Percentiles rank a stretch among this genome's conserved stretches.
phyloP scores from a whole-genome alignment of 2,888 invertebrate species.

The Drosophila incognita region DNA sequence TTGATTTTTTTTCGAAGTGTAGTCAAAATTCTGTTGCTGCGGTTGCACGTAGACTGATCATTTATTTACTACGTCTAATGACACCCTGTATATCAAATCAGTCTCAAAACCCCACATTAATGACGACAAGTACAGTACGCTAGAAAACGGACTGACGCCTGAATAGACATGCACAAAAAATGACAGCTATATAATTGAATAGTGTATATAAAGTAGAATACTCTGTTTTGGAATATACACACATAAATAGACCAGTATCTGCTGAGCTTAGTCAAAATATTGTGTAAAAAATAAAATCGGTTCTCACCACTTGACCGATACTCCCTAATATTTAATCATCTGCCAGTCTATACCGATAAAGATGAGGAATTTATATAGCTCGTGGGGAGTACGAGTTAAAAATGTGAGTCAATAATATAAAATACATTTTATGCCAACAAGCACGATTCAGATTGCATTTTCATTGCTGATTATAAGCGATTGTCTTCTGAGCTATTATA shows the following conservation, averaged over 20 bases:
- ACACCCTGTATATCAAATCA: background rate
- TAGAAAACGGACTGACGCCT: background rate
- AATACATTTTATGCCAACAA: background rate
- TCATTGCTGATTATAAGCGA: background rate
- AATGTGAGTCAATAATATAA: background rate
- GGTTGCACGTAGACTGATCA: constrained; percentile 18
- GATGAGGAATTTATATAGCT: background rate
- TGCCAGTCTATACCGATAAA: background rate
- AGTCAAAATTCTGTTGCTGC: background rate
- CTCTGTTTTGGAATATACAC: background rate
- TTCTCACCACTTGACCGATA: background rate
- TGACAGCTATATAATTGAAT: background rate
- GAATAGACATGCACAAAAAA: background rate
- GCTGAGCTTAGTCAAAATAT: too few species aligned
- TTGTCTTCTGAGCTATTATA: background rate
- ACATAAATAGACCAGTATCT: too few species aligned
- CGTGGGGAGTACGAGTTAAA: background rate
- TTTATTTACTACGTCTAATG: background rate
- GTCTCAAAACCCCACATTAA: background rate
- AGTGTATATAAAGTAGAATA: background rate
- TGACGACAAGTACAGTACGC: background rate
- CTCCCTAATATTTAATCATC: background rate
- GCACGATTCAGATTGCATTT: background rate
- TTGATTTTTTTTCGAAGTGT: background rate
- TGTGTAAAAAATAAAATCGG: background rate